These are phyloP conservation scores for Herpailurus yagouaroundi DNA, from an alignment of 2,113 vertebrate genomes.

Conservation along the genomic window DNA sequence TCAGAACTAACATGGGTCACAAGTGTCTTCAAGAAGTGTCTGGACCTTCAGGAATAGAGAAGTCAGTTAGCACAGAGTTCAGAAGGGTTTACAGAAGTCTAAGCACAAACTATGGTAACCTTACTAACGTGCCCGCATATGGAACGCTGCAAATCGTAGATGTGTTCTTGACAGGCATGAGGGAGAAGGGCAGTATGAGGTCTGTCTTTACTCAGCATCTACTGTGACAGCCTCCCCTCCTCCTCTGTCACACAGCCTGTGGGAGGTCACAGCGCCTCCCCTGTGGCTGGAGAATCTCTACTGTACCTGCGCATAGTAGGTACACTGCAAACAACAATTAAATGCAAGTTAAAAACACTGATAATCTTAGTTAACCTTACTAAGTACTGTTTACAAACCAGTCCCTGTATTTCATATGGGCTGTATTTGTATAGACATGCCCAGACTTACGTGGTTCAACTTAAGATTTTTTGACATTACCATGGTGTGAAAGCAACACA, in stretches of 20 bases:
- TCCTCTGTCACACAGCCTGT: background rate
- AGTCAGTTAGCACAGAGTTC: background rate
- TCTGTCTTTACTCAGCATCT: background rate
- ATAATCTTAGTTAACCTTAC: rapidly evolving
- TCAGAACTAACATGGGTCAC: background rate
- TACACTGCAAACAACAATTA: background rate
- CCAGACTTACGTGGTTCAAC: background rate
- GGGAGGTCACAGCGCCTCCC: too few species aligned
- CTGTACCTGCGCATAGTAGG: background rate
- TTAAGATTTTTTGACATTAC: background rate
- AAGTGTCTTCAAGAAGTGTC: background rate
- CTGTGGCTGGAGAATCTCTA: background rate
- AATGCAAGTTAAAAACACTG: background rate
- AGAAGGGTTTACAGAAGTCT: background rate
- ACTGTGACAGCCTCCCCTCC: rapidly evolving
- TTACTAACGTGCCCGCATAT: rapidly evolving
- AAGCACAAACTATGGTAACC: background rate
- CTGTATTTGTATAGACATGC: background rate
- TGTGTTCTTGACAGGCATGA: rapidly evolving
- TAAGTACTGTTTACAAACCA: background rate
- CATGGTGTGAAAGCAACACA: background rate
- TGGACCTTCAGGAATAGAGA: background rate
- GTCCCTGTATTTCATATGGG: background rate
- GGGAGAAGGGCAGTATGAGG: rapidly evolving
- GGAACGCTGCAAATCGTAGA: background rate